Percentiles rank a stretch among this genome's conserved stretches.
Evolutionary conservation across 2,113 vertebrate species (phyloP).

Genomic region (Pteruthius melanotis): DNA sequence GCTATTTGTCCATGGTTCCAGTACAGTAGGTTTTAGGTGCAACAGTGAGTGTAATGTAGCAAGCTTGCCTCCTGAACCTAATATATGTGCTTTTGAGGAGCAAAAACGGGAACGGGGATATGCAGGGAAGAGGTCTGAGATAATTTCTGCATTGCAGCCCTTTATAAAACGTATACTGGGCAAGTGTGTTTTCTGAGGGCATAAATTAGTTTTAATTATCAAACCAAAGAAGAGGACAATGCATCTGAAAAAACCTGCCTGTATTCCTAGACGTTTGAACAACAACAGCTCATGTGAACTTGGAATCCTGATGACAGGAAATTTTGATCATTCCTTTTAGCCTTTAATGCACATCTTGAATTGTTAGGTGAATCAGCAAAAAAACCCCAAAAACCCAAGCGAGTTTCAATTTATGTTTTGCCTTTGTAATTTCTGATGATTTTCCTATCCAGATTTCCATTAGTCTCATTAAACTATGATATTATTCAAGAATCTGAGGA

Average conservation of each 20-base stretch:
- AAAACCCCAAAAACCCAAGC: background rate
- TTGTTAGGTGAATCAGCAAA: background rate
- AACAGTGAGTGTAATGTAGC: background rate
- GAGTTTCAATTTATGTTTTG: background rate
- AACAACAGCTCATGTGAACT: background rate
- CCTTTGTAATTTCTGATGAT: background rate
- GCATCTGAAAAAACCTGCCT: background rate
- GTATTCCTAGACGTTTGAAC: background rate
- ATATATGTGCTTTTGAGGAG: background rate
- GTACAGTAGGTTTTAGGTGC: background rate
- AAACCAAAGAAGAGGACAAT: background rate
- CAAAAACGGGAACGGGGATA: fast-evolving
- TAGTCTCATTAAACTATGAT: background rate
- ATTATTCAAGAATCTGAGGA: background rate
- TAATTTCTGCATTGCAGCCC: background rate
- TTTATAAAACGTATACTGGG: background rate
- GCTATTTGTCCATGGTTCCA: background rate
- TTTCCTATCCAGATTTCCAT: background rate
- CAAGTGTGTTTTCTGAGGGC: background rate
- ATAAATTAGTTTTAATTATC: background rate
- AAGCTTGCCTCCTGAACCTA: background rate
- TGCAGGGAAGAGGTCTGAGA: background rate
- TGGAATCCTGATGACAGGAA: background rate
- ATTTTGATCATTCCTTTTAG: background rate
- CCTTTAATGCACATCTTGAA: background rate